Base-by-base conservation (phyloP, 2,888 invertebrate species). In the Saturnia pavonia region DNA sequence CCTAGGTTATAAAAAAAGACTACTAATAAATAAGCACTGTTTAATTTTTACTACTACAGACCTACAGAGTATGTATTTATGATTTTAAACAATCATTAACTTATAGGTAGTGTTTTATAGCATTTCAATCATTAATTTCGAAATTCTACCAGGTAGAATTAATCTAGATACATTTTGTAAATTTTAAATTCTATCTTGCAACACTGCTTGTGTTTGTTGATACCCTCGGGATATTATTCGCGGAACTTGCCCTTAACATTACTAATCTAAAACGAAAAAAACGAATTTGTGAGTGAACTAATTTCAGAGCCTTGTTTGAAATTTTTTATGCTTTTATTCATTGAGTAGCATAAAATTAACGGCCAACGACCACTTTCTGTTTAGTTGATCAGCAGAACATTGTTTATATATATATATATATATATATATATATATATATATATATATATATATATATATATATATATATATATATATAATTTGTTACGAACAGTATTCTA, bases 141-240 rank as follows among this genome's bases (percentile, higher is more conserved):
- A n/a, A n/a, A n/a, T n/a, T n/a, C n/a, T n/a, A n/a, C n/a, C n/a
- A n/a, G n/a, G n/a, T n/a, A n/a, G n/a, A n/a, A n/a, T n/a, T n/a
- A n/a, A 60, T 60, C 11, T 60, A 27, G 25, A 60, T 60, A 60
- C 27, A 3, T 14, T 60, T 25, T 27, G 12, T 60, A 60, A 27
- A 25, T 60, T 60, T 27, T 0, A 1, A 2, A 60, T 60, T 60
- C 57, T 6, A 60, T 60, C 27, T 60, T 25, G 57, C 57, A 60
- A 60, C 57, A 60, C 57, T 6, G 25, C 12, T 27, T 27, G 25
- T 27, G 57, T 14, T 27, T 27, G 69, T 67, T 57, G 69, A 69
- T 81, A 78, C 83, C 87, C 82, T 75, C 75, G 76, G 84, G 74
- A 74, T 77, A 69, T 76, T 77, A 72, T 73, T 70, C 67, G 27